A percentile compares a stretch with the other conserved stretches of the same genome.
phyloP scores from a whole-genome alignment of 2,888 invertebrate species.

The Pycnomerus fuliginosus region DNA sequence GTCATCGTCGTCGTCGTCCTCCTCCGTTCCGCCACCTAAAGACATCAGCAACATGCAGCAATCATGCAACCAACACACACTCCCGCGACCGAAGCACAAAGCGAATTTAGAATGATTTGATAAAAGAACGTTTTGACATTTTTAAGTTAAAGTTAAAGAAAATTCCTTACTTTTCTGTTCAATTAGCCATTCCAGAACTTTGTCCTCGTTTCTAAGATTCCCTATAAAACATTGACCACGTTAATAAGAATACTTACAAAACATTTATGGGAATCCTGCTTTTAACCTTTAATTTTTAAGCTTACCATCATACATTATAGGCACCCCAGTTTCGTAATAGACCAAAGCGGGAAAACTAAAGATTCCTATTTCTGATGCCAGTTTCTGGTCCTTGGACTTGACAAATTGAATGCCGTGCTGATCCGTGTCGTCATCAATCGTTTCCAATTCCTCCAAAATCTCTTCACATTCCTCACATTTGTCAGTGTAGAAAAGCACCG shows the following conservation, averaged over 20 bases:
- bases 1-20: conserved; percentile 51
- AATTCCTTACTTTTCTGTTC: conserved; percentile 93
- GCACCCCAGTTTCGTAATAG: conserved; percentile 91
- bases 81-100: conserved; percentile 29
- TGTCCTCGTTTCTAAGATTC: conserved; percentile 92
- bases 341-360: conserved; percentile 90
- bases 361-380: conserved; percentile 89
- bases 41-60: conserved; percentile 52
- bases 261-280: conserved; percentile 21
- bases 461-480: conserved; percentile 84
- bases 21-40: conserved; percentile 58
- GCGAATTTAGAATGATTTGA: conserved; percentile 10
- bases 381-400: conserved; percentile 85
- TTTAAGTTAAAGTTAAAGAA: conserved; percentile 49
- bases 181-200: conserved; percentile 94
- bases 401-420: conserved; percentile 92
- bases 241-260: conserved; percentile 23
- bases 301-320: conserved; percentile 94
- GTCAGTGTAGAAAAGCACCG: conserved; percentile 83
- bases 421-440: conserved; percentile 90
- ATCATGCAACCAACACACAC: conserved; percentile 48
- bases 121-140: no score
- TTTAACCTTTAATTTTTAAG: no score
- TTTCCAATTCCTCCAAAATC: conserved; percentile 85
- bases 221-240: conserved; percentile 64